Evolutionary conservation across 2,797 vertebrate genomes (phyloP).

Genomic region (Sciaenops ocellatus): DNA sequence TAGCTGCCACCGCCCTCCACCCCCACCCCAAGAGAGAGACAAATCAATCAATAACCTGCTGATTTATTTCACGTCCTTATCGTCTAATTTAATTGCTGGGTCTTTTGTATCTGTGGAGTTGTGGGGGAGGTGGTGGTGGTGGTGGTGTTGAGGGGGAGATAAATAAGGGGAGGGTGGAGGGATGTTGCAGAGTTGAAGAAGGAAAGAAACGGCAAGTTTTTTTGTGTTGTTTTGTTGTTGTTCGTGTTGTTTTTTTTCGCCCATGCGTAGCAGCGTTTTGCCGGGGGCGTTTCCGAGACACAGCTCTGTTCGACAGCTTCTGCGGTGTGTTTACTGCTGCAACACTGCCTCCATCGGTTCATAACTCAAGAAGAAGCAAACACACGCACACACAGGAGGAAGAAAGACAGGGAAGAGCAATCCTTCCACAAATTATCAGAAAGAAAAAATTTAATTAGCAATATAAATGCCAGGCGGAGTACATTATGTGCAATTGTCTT

Average conservation of each 20-base stretch:
- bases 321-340: conserved; percentile 79
- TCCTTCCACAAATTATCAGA: conserved; percentile 91
- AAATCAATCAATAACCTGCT: conserved; percentile 83
- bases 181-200: conserved; percentile 40
- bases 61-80: conserved; percentile 83
- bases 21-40: conserved; percentile 67
- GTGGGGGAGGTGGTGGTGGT: conserved; percentile 37
- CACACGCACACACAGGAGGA: conserved; percentile 32
- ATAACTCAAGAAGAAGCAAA: conserved; percentile 60
- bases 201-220: conserved; percentile 36
- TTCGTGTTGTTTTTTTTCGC: conserved; percentile 36
- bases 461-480: conserved; percentile 97
- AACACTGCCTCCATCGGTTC: conserved; percentile 85
- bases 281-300: conserved; percentile 52
- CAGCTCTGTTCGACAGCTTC: conserved; percentile 58
- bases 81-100: conserved; percentile 80
- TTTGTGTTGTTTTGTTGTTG: conserved; percentile 37
- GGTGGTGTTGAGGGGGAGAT: conserved; percentile 53
- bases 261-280: conserved; percentile 46
- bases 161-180: conserved; percentile 53
- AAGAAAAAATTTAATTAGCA: conserved; percentile 97
- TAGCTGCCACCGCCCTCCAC: conserved; percentile 59
- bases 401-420: conserved; percentile 66
- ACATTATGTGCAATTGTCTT: conserved; percentile 98
- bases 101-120: conserved; percentile 74